Conservation (phyloP, 2,113 vertebrate genomes). For the Redunca redunca region DNA sequence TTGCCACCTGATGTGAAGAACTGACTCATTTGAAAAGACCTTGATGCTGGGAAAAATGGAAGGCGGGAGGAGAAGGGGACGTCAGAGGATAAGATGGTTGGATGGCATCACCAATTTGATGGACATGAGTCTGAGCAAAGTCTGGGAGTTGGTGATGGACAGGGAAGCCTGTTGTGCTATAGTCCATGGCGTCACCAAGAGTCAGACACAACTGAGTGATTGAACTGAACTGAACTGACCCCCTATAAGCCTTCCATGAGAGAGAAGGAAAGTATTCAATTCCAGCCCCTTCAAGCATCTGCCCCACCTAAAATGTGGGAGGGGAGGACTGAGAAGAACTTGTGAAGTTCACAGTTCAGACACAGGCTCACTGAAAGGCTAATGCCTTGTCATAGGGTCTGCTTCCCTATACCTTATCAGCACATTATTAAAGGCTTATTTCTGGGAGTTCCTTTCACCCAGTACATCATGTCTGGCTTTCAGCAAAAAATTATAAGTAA, state of each 20-base stretch:
- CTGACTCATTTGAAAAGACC: background rate
- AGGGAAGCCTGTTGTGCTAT: background rate
- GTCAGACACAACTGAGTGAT: background rate
- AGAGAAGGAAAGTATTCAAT: background rate
- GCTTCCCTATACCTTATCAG: background rate
- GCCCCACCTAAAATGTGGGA: background rate
- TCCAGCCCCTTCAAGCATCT: background rate
- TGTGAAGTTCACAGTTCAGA: background rate
- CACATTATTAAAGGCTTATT: background rate
- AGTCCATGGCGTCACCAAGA: background rate
- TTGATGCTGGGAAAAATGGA: background rate
- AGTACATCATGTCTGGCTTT: background rate
- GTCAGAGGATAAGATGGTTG: background rate
- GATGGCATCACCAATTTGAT: background rate
- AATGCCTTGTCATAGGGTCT: background rate
- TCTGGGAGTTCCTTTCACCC: background rate
- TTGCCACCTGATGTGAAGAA: background rate
- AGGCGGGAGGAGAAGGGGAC: background rate
- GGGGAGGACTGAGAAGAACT: background rate
- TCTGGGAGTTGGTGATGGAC: background rate
- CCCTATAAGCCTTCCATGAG: background rate
- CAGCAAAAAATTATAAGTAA: background rate
- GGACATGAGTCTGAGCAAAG: background rate
- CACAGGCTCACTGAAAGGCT: background rate
- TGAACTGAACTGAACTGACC: background rate